Evolutionary conservation across 2,888 invertebrate genomes (phyloP), one percentile per base, ranked within the genome.

Genomic region (Polylopha cassiicola): DNA sequence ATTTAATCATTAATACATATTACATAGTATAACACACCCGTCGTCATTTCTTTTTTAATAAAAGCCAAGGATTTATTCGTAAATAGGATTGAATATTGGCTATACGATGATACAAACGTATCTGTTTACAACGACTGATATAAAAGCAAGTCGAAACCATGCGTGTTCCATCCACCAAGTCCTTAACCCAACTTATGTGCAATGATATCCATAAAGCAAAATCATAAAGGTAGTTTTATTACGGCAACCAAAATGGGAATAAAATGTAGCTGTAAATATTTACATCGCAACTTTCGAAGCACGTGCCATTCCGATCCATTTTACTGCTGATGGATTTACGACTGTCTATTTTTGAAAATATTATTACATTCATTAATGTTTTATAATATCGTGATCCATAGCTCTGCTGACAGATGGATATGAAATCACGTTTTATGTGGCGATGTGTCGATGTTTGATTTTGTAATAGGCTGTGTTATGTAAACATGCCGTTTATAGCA

Each of bases 311-410:
- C 54, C 59, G 59, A 66, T 61, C 53, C 51, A 46, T 73, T 79
- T 80, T 77, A 79, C 74, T 71, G 65, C 62, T 55, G 58, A 65
- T 58, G 55, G 65, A 73, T 78, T 78, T 77, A 79, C 65, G 69
- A 58, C 50, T 56, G 50, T 60, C 60, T 62, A 65, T 63, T 69
- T n/a, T 66, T 64, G 60, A 66, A 67, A 65, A 64, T 52, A 61
- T 58, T 24, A 23, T 41, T 24, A 28, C 28, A 22, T 33, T 29
- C 27, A 39, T 39, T 39, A 21, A 39, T 24, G 13, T 20, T 14
- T 28, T 31, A 38, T 34, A n/a, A 26, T 31, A 7, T 17, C 21
- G 23, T 33, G 22, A 39, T 28, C 23, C 26, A 17, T 21, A 13
- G 6, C 7, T 8, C 11, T 14, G 14, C 10, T 7, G 18, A 24